Evolutionary conservation across 2,888 invertebrate genomes (phyloP), one percentile per base, ranked within the genome.

Genomic region (Urechis unicinctus): DNA sequence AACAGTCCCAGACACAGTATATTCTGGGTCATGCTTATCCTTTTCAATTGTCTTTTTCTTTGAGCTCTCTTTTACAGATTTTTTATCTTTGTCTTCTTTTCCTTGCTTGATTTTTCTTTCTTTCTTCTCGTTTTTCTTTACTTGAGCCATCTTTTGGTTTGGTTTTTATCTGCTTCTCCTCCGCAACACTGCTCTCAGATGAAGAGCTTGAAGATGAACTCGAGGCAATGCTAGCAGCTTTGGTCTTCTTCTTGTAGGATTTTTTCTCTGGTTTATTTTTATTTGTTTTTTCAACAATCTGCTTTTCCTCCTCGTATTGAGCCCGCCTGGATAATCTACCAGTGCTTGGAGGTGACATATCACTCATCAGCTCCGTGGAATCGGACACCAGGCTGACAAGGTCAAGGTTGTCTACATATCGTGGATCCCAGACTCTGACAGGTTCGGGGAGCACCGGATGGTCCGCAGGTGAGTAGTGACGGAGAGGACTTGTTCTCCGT

Each of bases 1-100:
- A n/a, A n/a, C n/a, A n/a, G n/a, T n/a, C n/a, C n/a, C n/a, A n/a
- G n/a, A n/a, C 41, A n/a, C 13, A 30, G 24, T n/a, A n/a, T n/a
- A 28, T 1, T 41, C 30, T 26, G 50, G 41, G 3, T 54, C 29
- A 25, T 55, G 22, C 28, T 51, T 55, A 21, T 52, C 52, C 51
- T 51, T 26, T 22, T 48, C 22, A 6, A 17, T 26, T 26, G 13
- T 26, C 48, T 48, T 48, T 26, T 25, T 25, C 48, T 25, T 25
- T 9, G 9, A 17, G 25, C 26, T 26, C 30, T 5, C 24, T n/a
- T 54, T 50, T 30, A 24, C 22, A 6, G 9, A 42, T 36, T 41
- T 36, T 24, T 36, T 36, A 17, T 5, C 13, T 21, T 50, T 41
- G 17, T 51, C 24, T 42, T 50, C 22, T 6, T 41, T 17, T 6